Base-by-base conservation (phyloP, 2,113 vertebrate species). In the Gulo gulo region DNA sequence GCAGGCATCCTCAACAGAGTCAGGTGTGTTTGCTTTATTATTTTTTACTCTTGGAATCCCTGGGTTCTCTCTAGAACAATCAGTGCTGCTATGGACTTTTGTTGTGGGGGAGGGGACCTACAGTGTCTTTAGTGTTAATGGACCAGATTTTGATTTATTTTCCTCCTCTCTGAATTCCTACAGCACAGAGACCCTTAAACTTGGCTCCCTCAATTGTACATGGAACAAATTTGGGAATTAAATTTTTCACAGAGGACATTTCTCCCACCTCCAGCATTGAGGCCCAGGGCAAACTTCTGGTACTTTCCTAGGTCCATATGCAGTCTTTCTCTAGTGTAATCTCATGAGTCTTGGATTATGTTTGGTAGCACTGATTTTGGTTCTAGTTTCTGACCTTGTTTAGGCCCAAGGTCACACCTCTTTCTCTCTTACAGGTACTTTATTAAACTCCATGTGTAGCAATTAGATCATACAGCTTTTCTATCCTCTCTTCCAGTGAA, bases 101-200 rank as follows among this genome's bases (percentile, higher is more conserved):
- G 21, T 29, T 55, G 21, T 36, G 14, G n/a, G 29, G 14, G 16
- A 4, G 1, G 1, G 26, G 9, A 13, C 11, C 20, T 42, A 1
- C 7, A 55, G 12, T 92, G n/a, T 74, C 29, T 82, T 92, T 45
- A 63, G 11, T 71, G 18, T 85, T 84, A 52, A 73, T 74, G 0
- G 26, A 18, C 13, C 15, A 74, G 6, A n/a, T 57, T 86, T 67
- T 95, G 16, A 26, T 2, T n/a, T 90, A 31, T 83, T 39, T 10
- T 39, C 14, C 9, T 78, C 24, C 15, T 69, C 9, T 2, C 9
- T 61, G 34, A 67, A 81, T 61, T 69, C 50, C 29, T 67, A 18
- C 7, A 5, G 36, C 52, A 42, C 50, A 12, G 0, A 61, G 9
- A 47, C n/a, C 45, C 2, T 23, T 74, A 55, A 45, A 69, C 59